Evolutionary conservation across 2,113 vertebrate genomes (phyloP).

Genomic region (Agapornis roseicollis): DNA sequence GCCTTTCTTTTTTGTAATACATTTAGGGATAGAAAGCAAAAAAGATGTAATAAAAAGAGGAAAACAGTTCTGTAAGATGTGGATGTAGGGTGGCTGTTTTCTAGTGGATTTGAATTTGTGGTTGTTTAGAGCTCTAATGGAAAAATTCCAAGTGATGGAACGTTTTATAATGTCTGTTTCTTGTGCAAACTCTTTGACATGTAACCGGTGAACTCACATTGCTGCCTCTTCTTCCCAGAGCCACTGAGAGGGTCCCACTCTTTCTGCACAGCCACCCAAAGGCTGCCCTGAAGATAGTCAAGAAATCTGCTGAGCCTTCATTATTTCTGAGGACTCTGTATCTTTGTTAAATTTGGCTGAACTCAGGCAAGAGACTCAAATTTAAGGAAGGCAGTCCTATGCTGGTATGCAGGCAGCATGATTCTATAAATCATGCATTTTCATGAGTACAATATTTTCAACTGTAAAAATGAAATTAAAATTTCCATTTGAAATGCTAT

Average conservation of each 20-base stretch:
- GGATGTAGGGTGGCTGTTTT: not conserved
- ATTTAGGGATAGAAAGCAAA: not conserved
- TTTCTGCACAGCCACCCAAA: not conserved
- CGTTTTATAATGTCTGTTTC: not conserved
- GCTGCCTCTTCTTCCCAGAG: not conserved
- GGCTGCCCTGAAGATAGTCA: not conserved
- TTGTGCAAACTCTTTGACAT: not conserved
- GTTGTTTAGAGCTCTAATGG: not conserved
- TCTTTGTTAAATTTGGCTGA: not conserved
- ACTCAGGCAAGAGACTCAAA: not conserved
- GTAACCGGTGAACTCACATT: not conserved
- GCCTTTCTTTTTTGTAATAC: not conserved
- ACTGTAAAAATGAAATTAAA: not conserved
- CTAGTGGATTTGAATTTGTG: not conserved
- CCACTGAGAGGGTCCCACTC: not conserved
- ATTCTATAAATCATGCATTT: not conserved
- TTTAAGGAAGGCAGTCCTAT: not conserved
- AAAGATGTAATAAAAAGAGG: not conserved
- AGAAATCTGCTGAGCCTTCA: not conserved
- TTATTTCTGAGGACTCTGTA: not conserved
- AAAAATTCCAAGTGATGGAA: not conserved
- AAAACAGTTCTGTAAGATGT: not conserved
- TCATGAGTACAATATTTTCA: not conserved
- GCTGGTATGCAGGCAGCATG: accelerated
- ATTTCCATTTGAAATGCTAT: not conserved